Conservation (phyloP, 2,113 vertebrate species). For the Donacobius atricapilla region DNA sequence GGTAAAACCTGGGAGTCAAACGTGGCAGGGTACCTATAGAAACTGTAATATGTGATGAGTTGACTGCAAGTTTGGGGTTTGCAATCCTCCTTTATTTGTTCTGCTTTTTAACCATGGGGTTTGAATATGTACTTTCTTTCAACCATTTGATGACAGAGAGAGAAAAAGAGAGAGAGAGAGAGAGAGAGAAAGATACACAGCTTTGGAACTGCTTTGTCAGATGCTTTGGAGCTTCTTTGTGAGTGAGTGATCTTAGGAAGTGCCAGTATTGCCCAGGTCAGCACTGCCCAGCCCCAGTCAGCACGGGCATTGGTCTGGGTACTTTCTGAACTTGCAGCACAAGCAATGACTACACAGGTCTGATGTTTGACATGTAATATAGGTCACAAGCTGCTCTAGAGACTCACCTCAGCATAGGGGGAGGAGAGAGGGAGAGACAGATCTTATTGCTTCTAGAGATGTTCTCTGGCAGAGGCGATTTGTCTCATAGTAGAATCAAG, state of each 20-base stretch:
- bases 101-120: neutral
- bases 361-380: rapidly evolving
- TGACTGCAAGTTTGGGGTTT: neutral
- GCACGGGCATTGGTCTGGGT: neutral
- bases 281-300: neutral
- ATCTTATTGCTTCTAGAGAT: neutral
- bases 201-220: too few species aligned
- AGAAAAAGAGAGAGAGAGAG: neutral
- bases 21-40: neutral
- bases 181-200: neutral
- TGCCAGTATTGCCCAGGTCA: neutral
- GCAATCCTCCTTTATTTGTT: neutral
- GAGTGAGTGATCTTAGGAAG: neutral
- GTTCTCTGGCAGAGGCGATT: neutral
- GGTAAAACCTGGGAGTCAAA: neutral
- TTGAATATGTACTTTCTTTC: neutral
- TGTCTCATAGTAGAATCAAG: neutral
- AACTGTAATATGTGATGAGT: neutral
- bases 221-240: neutral
- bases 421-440: neutral
- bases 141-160: neutral
- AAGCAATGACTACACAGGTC: neutral
- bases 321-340: neutral
- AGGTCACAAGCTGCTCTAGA: neutral
- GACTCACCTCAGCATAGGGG: neutral